Evolutionary conservation across 2,797 vertebrate species (phyloP).

Genomic region (Hipposideros larvatus): DNA sequence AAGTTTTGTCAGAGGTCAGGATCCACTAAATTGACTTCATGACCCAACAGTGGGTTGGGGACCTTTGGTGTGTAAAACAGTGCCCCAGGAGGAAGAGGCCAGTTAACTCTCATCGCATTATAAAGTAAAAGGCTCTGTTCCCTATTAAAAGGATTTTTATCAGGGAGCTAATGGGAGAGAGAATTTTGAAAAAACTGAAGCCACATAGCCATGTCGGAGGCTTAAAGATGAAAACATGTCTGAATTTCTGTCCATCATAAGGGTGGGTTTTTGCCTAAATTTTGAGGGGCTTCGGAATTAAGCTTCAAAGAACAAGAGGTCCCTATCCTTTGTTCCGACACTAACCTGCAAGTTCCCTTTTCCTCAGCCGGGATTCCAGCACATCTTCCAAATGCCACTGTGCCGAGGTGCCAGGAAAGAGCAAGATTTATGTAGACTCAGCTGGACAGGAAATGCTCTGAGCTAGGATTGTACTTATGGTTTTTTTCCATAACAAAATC

Average conservation of each 20-base stretch:
- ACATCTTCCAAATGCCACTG: conserved; percentile 58
- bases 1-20: conserved; percentile 24
- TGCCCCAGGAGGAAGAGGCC: background rate
- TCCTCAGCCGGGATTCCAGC: conserved; percentile 46
- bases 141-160: background rate
- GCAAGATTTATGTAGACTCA: conserved; percentile 67
- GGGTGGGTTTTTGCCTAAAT: background rate
- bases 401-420: conserved; percentile 39
- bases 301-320: background rate
- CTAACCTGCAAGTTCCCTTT: conserved; percentile 3
- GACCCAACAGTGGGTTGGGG: background rate
- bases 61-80: background rate
- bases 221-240: background rate
- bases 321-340: conserved; percentile 13
- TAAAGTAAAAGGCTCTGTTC: background rate
- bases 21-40: conserved; percentile 14
- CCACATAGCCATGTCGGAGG: background rate
- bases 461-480: conserved; percentile 59
- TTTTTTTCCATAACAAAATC: conserved; percentile 73
- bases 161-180: conserved; percentile 24
- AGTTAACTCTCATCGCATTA: background rate
- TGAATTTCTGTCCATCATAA: background rate
- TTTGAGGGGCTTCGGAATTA: conserved; percentile 19
- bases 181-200: conserved; percentile 33
- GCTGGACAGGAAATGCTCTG: conserved; percentile 67